These are phyloP conservation scores for Macrochelys suwanniensis DNA, from an alignment of 2,797 vertebrate species.

Conservation along the genomic window DNA sequence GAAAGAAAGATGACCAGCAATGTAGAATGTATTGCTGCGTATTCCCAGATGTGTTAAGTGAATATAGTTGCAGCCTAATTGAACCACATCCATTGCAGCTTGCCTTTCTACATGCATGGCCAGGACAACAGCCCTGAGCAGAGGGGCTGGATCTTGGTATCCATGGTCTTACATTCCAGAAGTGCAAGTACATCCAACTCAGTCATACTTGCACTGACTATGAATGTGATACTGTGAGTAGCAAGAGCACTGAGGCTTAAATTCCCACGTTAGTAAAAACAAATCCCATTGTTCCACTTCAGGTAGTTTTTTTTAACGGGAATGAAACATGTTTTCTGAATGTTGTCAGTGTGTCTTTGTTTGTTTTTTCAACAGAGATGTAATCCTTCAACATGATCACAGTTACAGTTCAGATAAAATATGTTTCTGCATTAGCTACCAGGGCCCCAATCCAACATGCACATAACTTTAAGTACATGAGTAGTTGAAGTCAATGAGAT, in stretches of 20 bases:
- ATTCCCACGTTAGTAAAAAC: not conserved
- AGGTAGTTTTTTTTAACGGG: not conserved
- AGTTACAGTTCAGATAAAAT: not conserved
- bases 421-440: not conserved
- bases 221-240: not conserved
- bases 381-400: not conserved
- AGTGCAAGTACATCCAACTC: not conserved
- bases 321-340: not conserved
- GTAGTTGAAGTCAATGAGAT: not conserved
- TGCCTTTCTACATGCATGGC: not conserved
- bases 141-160: not conserved
- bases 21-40: not conserved
- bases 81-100: not conserved
- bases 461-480: not conserved
- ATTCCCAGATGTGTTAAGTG: not conserved
- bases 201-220: not conserved
- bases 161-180: not conserved
- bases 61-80: not conserved
- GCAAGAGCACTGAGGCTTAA: constrained; percentile 6
- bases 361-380: not conserved
- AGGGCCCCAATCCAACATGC: not conserved
- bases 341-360: not conserved
- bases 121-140: not conserved
- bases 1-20: not conserved
- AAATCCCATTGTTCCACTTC: not conserved